Evolutionary conservation across 2,113 vertebrate species (phyloP).

Genomic region (Morone chrysops): DNA sequence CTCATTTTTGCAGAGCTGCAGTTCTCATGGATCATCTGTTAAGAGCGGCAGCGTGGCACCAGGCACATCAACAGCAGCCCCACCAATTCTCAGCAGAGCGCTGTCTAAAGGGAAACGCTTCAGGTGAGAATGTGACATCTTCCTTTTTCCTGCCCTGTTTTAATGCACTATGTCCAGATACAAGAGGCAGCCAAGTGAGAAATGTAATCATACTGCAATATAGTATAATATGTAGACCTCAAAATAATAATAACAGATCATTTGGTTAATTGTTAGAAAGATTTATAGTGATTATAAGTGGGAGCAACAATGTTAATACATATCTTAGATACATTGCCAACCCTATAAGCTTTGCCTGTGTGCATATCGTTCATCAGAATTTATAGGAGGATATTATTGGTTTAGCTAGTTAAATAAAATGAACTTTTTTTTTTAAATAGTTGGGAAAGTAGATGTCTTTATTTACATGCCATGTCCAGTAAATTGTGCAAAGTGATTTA

Average conservation of each 20-base stretch:
- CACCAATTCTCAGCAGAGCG: conserved; percentile 75
- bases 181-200: conserved; percentile 52
- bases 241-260: conserved; percentile 55
- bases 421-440: conserved; percentile 28
- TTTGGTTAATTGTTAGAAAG: conserved; percentile 34
- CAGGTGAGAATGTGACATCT: conserved; percentile 73
- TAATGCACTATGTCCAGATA: conserved; percentile 31
- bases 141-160: conserved; percentile 55
- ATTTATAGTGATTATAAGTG: conserved; percentile 50
- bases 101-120: conserved; percentile 81
- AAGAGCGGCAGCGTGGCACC: conserved; percentile 62
- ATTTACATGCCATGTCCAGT: conserved; percentile 33
- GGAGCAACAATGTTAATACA: conserved; percentile 19
- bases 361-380: conserved; percentile 1
- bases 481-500: conserved; percentile 49
- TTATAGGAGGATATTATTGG: conserved; percentile 6
- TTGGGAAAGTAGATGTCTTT: conserved; percentile 25
- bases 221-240: conserved; percentile 37
- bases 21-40: conserved; percentile 70
- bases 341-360: conserved; percentile 15
- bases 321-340: conserved; percentile 19
- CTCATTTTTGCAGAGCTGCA: conserved; percentile 73
- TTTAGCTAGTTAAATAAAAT: conserved; percentile 20
- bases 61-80: conserved; percentile 55
- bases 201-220: conserved; percentile 60